Evolutionary conservation across 2,797 vertebrate species (phyloP).

Genomic region (Merluccius polli): DNA sequence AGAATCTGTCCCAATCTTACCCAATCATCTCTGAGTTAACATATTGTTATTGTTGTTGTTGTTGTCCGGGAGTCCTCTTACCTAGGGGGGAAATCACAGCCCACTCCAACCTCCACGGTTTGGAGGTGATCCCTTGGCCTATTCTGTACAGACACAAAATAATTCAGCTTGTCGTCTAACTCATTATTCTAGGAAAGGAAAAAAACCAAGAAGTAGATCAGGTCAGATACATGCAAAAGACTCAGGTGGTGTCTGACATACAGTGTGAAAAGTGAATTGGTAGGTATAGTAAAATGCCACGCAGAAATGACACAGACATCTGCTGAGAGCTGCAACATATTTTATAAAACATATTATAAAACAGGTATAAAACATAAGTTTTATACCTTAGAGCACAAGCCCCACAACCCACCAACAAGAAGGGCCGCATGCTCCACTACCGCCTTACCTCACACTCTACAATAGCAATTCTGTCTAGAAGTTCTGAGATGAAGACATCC

Average conservation of each 20-base stretch:
- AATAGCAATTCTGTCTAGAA: slow-evolving; percentile 94
- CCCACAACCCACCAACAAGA: slow-evolving; percentile 33
- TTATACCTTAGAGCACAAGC: slow-evolving; percentile 26
- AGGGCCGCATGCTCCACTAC: background rate
- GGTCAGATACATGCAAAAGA: slow-evolving; percentile 61
- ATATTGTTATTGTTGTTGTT: slow-evolving; percentile 14
- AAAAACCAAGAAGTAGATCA: slow-evolving; percentile 72
- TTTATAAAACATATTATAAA: slow-evolving; percentile 17
- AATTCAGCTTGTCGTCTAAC: slow-evolving; percentile 94
- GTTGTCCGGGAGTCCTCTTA: slow-evolving; percentile 58
- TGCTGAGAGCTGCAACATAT: slow-evolving; percentile 29
- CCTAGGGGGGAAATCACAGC: slow-evolving; percentile 84
- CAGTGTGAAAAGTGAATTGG: slow-evolving; percentile 32
- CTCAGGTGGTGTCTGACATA: slow-evolving; percentile 23
- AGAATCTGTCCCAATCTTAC: slow-evolving; percentile 26
- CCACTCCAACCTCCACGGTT: slow-evolving; percentile 85
- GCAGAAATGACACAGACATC: slow-evolving; percentile 30
- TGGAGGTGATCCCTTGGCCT: slow-evolving; percentile 71
- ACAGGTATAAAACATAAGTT: slow-evolving; percentile 18
- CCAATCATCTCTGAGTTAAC: slow-evolving; percentile 10
- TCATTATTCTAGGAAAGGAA: slow-evolving; percentile 91
- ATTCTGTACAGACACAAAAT: slow-evolving; percentile 86
- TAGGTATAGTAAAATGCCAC: slow-evolving; percentile 24
- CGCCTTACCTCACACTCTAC: slow-evolving; percentile 93
- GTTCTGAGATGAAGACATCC: slow-evolving; percentile 90